Percentiles rank a stretch among this genome's conserved stretches.
Conservation (phyloP, 2,113 vertebrate species). For the Puffinus mauretanicus region DNA sequence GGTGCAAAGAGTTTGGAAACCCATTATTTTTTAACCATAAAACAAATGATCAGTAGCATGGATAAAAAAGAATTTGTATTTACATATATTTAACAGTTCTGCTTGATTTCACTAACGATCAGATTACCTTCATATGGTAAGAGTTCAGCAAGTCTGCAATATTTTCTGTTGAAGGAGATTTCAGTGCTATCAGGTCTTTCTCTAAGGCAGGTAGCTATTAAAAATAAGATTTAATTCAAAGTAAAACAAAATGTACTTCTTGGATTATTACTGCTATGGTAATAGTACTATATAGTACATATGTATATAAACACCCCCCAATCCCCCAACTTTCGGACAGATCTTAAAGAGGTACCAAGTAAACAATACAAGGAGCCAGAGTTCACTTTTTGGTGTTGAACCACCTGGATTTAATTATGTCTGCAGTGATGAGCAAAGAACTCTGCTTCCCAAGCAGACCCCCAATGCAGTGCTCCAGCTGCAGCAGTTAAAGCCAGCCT, state of each 20-base stretch:
- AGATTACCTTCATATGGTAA: slow-evolving; percentile 85
- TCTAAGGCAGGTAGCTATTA: slow-evolving; percentile 84
- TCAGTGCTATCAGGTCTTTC: slow-evolving; percentile 84
- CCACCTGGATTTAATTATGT: background rate
- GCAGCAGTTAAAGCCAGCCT: background rate
- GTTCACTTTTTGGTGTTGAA: background rate
- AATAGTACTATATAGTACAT: background rate
- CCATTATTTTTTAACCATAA: background rate
- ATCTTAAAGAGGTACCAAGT: background rate
- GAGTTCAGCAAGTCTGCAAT: slow-evolving; percentile 80
- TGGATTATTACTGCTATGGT: background rate
- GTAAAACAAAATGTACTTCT: background rate
- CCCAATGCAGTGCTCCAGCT: background rate
- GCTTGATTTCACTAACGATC: background rate
- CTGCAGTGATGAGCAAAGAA: background rate
- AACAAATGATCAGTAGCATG: background rate
- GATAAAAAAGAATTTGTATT: background rate
- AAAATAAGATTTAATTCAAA: slow-evolving; percentile 3
- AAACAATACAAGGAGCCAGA: background rate
- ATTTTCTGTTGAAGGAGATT: slow-evolving; percentile 81
- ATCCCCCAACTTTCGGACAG: background rate
- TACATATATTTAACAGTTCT: background rate
- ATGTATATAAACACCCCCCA: background rate
- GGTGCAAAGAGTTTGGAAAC: background rate
- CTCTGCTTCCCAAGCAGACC: background rate